Evolutionary conservation across 1,140 invertebrate genomes (phyloP).

Genomic region (Venturia canescens): DNA sequence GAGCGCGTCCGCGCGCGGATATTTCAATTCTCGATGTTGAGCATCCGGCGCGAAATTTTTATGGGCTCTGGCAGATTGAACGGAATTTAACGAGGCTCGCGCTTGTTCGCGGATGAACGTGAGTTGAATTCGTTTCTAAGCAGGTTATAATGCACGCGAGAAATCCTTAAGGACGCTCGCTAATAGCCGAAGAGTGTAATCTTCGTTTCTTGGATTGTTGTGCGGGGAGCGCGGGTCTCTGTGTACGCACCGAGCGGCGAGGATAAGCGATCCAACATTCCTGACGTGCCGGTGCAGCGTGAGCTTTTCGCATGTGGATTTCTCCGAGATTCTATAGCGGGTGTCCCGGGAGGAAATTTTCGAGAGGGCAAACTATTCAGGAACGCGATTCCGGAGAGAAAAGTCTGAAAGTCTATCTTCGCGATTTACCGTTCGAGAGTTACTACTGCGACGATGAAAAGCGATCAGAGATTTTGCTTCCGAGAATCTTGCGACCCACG

Average conservation of each 20-base stretch:
- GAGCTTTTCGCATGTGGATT: neutral
- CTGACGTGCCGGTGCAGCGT: neutral
- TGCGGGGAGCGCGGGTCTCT: neutral
- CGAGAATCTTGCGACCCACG: neutral
- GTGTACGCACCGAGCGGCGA: conserved; percentile 20
- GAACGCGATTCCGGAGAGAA: no score
- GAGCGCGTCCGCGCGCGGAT: neutral
- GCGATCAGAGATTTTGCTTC: no score
- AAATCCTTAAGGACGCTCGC: neutral
- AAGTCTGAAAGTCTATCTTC: no score
- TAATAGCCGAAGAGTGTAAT: conserved; percentile 14
- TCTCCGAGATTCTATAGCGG: neutral
- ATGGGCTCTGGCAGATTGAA: neutral
- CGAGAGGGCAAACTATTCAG: no score
- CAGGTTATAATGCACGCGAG: neutral
- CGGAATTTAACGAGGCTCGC: conserved; percentile 8
- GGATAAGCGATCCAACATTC: conserved; percentile 4
- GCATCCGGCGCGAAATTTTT: neutral
- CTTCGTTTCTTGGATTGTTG: neutral
- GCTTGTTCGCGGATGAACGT: conserved; percentile 21
- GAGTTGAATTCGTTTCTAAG: conserved; percentile 17
- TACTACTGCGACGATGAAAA: no score
- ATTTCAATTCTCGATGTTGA: neutral
- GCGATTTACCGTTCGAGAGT: no score
- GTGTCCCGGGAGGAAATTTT: no score